Evolutionary conservation across 1,140 invertebrate genomes (phyloP), one percentile per base, ranked within the genome.

Genomic region (Campoletis sonorensis): DNA sequence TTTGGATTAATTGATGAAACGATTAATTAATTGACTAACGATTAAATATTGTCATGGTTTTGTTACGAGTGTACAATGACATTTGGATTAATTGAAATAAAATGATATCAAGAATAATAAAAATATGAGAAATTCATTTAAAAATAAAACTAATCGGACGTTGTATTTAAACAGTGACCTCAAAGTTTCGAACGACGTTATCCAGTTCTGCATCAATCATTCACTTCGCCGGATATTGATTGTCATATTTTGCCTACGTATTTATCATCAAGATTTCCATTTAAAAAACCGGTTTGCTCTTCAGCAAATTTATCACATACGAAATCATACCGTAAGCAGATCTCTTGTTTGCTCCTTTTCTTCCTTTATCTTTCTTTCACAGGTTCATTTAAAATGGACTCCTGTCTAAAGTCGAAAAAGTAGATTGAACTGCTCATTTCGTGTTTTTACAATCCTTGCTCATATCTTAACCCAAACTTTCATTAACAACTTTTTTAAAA

Each of bases 301-400:
- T 64, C 26, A 8, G 11, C 23, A 23, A 13, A 64, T 64, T 27
- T 21, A 54, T 54, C 51, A 23, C 23, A 64, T 16, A 23, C 11
- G 61, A 64, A 23, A 64, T 64, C n/a, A 64, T 64, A 64, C 61
- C 11, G 61, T 54, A n/a, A 54, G 51, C 51, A n/a, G 51, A 54
- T 54, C 51, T 54, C 51, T 54, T 21, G 16, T 54, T 54, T 21
- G n/a, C 51, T 54, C 51, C 4, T 2, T n/a, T 18, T 54, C 51
- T n/a, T 18, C n/a, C 51, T 64, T n/a, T n/a, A n/a, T n/a, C n/a
- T n/a, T n/a, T n/a, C 61, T 64, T 13, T 4, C 23, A 26, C 26
- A 7, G 13, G 40, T 45, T 64, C 2, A 27, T 15, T 23, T 2
- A 5, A 27, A 27, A 64, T 27, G 15, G 0, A 54, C 7, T 54